These are phyloP conservation scores for Carassius gibelio DNA, from an alignment of 2,113 vertebrate species.

Conservation along the genomic window DNA sequence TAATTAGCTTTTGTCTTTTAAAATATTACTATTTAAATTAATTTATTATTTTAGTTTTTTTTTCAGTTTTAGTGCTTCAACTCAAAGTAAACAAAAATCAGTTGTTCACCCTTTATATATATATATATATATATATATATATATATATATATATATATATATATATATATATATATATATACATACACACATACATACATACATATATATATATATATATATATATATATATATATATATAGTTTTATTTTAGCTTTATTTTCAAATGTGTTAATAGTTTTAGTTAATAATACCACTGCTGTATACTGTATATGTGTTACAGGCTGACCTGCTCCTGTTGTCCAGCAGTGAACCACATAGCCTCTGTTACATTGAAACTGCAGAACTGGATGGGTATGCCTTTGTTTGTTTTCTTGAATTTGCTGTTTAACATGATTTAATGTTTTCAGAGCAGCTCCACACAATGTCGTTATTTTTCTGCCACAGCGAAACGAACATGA, in stretches of 20 bases:
- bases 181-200: too few relatives aligned
- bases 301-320: slow-evolving; percentile 39
- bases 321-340: slow-evolving; percentile 94
- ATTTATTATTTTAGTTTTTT: not conserved
- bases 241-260: too few relatives aligned
- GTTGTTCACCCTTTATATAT: too few relatives aligned
- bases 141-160: too few relatives aligned
- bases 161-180: too few relatives aligned
- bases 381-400: slow-evolving; percentile 92
- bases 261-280: not conserved
- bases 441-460: not conserved
- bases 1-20: not conserved
- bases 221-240: too few relatives aligned
- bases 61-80: not conserved
- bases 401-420: not conserved
- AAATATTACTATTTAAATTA: not conserved
- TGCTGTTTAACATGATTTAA: slow-evolving; percentile 17
- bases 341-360: slow-evolving; percentile 94
- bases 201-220: too few relatives aligned
- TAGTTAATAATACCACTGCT: not conserved
- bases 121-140: too few relatives aligned
- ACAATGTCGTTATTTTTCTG: not conserved
- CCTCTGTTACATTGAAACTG: slow-evolving; percentile 94
- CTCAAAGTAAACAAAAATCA: not conserved
- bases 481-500: slow-evolving; percentile 93